These are phyloP conservation scores for Perizoma flavofasciatum DNA, from an alignment of 2,888 invertebrate genomes.

Conservation along the genomic window DNA sequence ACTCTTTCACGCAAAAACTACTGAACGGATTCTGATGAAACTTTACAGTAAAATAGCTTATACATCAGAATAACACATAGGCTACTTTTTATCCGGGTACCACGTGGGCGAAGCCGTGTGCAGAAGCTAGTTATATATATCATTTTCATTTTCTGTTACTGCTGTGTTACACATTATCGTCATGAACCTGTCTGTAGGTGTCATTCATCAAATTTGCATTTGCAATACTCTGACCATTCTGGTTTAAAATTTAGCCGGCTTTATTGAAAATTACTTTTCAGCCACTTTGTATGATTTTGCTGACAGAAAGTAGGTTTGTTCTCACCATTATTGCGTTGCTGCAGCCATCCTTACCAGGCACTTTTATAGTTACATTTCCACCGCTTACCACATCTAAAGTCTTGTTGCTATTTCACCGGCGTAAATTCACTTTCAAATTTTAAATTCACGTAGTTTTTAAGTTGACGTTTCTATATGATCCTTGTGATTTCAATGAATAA, in stretches of 20 bases:
- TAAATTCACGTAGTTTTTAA: too few species aligned
- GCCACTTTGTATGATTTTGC: conserved; percentile 15
- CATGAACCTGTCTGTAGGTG: neutral
- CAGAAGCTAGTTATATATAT: too few species aligned
- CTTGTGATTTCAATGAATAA: too few species aligned
- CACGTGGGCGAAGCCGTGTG: too few species aligned
- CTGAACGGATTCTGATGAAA: too few species aligned
- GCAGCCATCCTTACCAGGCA: neutral
- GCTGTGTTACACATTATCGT: neutral
- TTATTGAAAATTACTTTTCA: conserved; percentile 15
- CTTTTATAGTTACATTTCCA: conserved; percentile 21
- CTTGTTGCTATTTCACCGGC: too few species aligned
- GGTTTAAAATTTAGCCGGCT: conserved; percentile 9
- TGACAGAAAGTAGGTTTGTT: conserved; percentile 21
- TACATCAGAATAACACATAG: too few species aligned
- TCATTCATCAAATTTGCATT: neutral
- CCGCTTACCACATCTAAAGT: conserved; percentile 5
- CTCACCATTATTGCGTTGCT: conserved; percentile 10
- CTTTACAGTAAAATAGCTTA: too few species aligned
- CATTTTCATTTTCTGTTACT: conserved; percentile 8
- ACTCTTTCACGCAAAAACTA: too few species aligned
- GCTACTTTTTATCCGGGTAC: too few species aligned
- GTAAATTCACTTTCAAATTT: too few species aligned
- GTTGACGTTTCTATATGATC: too few species aligned
- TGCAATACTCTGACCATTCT: conserved; percentile 3